phyloP scores from a whole-genome alignment of 2,888 invertebrate species.

The Trimorus sp. region DNA sequence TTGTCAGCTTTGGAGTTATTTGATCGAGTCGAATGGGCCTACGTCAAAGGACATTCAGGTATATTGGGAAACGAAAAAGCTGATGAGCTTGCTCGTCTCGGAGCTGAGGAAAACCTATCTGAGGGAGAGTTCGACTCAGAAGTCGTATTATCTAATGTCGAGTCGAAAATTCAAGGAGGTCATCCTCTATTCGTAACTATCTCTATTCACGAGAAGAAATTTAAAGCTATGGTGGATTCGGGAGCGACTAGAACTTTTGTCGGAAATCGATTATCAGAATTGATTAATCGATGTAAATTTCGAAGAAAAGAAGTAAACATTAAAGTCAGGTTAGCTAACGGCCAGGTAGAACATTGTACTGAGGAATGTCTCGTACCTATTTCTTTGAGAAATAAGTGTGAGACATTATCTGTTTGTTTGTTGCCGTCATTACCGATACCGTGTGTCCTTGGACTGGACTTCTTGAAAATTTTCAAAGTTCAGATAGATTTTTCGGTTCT shows the following conservation, averaged over 20 bases:
- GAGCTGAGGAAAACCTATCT: conserved; percentile 1
- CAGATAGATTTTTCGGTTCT: not conserved
- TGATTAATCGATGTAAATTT: not conserved
- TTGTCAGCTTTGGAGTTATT: no score
- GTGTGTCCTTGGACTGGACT: not conserved
- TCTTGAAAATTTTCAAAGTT: not conserved
- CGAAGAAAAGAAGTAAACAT: not conserved
- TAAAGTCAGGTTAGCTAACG: not conserved
- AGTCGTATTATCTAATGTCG: not conserved
- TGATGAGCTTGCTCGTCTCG: conserved; percentile 4
- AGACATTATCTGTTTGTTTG: not conserved
- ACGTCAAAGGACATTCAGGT: conserved; percentile 13
- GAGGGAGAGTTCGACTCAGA: no score
- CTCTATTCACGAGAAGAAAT: not conserved
- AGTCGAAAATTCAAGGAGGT: no score
- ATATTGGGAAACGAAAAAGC: not conserved
- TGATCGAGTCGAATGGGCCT: not conserved
- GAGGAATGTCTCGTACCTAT: not conserved
- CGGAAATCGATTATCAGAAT: not conserved
- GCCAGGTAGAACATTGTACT: not conserved
- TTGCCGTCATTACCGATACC: not conserved
- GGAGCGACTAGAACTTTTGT: conserved; percentile 16
- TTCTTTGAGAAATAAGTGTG: not conserved
- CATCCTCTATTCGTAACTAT: no score
- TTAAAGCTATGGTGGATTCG: conserved; percentile 7